Base-by-base conservation (phyloP, 2,797 vertebrate species). In the Falco berigora region DNA sequence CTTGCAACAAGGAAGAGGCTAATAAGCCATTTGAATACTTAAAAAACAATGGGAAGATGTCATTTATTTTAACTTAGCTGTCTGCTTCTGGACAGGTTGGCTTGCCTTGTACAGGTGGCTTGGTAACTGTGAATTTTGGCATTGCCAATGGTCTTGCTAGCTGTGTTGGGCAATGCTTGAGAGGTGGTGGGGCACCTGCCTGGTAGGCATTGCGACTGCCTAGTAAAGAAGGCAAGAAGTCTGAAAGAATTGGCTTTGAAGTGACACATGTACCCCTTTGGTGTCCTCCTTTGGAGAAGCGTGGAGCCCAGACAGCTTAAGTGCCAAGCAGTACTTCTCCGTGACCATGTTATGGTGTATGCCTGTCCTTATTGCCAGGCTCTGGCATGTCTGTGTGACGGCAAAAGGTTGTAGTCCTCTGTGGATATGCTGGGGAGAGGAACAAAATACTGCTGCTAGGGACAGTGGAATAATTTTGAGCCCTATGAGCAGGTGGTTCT, bases 311-410 rank as follows among this genome's bases (percentile, higher is more conserved):
- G 71, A 19, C 4, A 10, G 14, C 18, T 68, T 47, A 20, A 61
- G 42, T 32, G 59, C 52, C 6, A 30, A 36, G 14, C 6, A 3
- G 20, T 21, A 5, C 49, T 86, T n/a, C 71, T 69, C 42, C 12
- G 1, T 36, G 67, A 23, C 53, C 0, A 0, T 38, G 27, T 36
- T n/a, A 5, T 0, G 1, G 28, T 9, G 23, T 28, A 5, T 13
- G 9, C 30, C 61, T 67, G 27, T 13, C 16, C 42, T 58, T 30
- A 28, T 14, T 74, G 66, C 47, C 56, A 42, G 69, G 27, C 64
- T 79, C 34, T 4, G 1, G 36, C 62, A n/a, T 0, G 1, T 53
- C 75, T 40, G 47, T 63, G 61, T 61, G 47, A 34, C 0, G 1
- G 49, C 59, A 61, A 13, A 55, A 78, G 12, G 9, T 63, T 78